Conservation (phyloP, 2,797 vertebrate genomes). For the Pristis pectinata region DNA sequence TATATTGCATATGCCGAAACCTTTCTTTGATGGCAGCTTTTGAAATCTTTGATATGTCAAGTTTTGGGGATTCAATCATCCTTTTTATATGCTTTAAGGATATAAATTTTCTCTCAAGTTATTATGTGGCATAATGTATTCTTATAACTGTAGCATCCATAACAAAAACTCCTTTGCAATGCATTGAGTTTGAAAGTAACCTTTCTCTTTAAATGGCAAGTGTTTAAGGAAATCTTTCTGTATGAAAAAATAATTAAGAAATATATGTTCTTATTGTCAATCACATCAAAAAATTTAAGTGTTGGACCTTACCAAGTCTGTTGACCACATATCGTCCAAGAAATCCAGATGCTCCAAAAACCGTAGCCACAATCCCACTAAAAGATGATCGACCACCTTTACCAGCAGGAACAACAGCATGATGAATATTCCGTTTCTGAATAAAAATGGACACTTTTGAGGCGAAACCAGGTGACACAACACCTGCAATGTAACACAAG, state of each 20-base stretch:
- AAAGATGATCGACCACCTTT: conserved; percentile 85
- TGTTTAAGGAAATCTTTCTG: background rate
- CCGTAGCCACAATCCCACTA: conserved; percentile 84
- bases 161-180: background rate
- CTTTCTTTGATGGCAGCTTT: no score
- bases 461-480: conserved; percentile 52
- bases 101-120: background rate
- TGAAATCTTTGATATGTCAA: no score
- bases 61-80: no score
- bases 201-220: background rate
- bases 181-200: background rate
- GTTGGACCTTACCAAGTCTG: conserved; percentile 68
- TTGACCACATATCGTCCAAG: conserved; percentile 86
- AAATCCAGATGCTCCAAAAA: conserved; percentile 91
- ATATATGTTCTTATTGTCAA: background rate
- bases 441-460: conserved; percentile 51
- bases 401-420: conserved; percentile 73
- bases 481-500: conserved; percentile 52
- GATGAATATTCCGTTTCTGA: conserved; percentile 71
- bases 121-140: no score
- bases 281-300: background rate
- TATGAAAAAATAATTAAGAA: background rate
- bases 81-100: no score
- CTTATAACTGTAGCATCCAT: background rate
- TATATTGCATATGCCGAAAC: no score